Conservation (phyloP, 2,113 vertebrate genomes). For the Pogona vitticeps region DNA sequence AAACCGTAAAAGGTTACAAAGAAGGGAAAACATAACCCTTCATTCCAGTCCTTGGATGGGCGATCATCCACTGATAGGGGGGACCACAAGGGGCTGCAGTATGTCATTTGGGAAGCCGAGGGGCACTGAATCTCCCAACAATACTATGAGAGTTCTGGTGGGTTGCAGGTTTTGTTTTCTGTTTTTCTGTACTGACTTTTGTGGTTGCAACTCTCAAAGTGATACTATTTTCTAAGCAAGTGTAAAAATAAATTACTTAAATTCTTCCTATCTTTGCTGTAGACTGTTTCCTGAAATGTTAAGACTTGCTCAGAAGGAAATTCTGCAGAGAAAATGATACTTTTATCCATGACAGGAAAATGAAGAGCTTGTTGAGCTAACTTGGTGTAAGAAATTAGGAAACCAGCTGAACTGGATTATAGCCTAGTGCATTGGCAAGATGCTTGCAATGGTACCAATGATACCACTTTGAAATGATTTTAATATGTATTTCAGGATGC, state of each 20-base stretch:
- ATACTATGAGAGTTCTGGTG: not conserved
- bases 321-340: slow-evolving; percentile 30
- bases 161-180: not conserved
- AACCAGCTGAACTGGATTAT: not conserved
- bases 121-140: not conserved
- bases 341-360: slow-evolving; percentile 26
- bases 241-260: slow-evolving; percentile 13
- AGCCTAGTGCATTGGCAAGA: not conserved
- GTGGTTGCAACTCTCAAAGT: not conserved
- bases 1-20: not conserved
- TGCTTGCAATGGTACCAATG: slow-evolving; percentile 16
- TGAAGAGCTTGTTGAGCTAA: not conserved
- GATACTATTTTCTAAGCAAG: not conserved
- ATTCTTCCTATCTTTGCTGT: slow-evolving; percentile 28
- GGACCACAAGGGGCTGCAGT: not conserved
- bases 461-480: slow-evolving; percentile 37
- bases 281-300: slow-evolving; percentile 23
- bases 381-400: rapidly evolving
- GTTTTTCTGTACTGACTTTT: slow-evolving; percentile 37
- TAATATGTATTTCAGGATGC: slow-evolving; percentile 9
- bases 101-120: not conserved
- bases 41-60: not conserved
- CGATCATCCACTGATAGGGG: not conserved
- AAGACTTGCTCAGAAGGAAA: slow-evolving; percentile 13
- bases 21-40: not conserved